Percentiles rank a stretch among this genome's conserved stretches.
Conservation (phyloP, 2,888 invertebrate genomes). For the Tinea pellionella region DNA sequence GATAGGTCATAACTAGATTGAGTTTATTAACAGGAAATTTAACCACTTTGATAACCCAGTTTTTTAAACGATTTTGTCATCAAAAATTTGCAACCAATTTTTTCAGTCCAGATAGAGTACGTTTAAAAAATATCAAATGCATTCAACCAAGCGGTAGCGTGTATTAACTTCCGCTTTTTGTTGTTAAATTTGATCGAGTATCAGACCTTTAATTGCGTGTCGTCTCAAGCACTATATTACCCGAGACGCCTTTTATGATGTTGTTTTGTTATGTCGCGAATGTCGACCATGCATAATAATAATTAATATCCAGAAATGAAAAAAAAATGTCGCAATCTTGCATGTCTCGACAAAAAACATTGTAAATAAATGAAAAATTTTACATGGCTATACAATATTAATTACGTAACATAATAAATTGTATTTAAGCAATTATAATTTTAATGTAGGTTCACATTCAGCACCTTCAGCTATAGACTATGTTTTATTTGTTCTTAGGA, state of each 20-base stretch:
- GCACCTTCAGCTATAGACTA: not conserved
- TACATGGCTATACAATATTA: no score
- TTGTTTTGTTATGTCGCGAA: constrained; percentile 14
- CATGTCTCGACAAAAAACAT: not conserved
- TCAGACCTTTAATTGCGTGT: constrained; percentile 23
- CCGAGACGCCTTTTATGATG: constrained; percentile 11
- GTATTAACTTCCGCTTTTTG: constrained; percentile 21
- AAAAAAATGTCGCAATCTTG: not conserved
- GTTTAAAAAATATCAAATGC: no score
- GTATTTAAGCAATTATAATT: no score
- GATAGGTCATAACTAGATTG: constrained; percentile 5
- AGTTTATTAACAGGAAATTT: constrained; percentile 1
- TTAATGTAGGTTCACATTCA: no score
- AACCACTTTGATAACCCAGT: constrained; percentile 6
- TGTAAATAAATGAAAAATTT: not conserved
- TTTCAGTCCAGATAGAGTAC: no score
- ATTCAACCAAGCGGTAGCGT: not conserved
- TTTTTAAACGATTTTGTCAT: not conserved
- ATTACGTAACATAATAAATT: not conserved
- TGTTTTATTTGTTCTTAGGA: not conserved
- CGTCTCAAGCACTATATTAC: constrained; percentile 24
- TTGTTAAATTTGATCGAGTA: constrained; percentile 21
- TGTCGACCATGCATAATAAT: constrained; percentile 11
- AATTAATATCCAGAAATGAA: not conserved
- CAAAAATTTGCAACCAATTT: not conserved